A percentile compares a stretch with the other conserved stretches of the same genome.
Evolutionary conservation across 2,888 invertebrate genomes (phyloP).

Genomic region (Brachyptera putata): DNA sequence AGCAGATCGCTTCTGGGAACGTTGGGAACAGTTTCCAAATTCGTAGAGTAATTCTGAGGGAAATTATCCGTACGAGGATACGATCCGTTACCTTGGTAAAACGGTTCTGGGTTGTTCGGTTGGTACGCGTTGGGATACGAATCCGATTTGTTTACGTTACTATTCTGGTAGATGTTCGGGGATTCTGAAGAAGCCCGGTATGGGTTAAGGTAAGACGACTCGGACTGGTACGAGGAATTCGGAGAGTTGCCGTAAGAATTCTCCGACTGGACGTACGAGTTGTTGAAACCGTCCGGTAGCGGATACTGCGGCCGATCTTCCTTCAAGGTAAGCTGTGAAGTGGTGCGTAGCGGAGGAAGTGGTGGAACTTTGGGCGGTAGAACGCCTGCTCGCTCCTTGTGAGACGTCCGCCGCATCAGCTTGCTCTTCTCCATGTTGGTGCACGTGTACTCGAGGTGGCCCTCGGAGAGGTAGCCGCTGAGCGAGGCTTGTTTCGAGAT

Average conservation of each 20-base stretch:
- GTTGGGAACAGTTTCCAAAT: too few relatives aligned
- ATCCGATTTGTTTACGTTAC: too few relatives aligned
- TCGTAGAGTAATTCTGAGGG: too few relatives aligned
- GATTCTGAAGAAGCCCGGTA: too few relatives aligned
- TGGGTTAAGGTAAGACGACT: slow-evolving; percentile 6
- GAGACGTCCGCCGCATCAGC: slow-evolving; percentile 84
- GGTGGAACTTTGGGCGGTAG: slow-evolving; percentile 80
- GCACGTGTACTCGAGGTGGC: slow-evolving; percentile 73
- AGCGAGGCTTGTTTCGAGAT: slow-evolving; percentile 55
- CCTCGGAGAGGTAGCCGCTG: slow-evolving; percentile 82
- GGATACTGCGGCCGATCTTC: slow-evolving; percentile 47
- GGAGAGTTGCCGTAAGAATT: too few relatives aligned
- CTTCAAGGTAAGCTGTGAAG: slow-evolving; percentile 71
- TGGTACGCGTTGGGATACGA: too few relatives aligned
- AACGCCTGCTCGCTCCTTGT: slow-evolving; percentile 74
- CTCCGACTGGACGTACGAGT: neutral
- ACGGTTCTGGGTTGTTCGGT: too few relatives aligned
- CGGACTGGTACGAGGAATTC: neutral
- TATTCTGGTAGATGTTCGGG: too few relatives aligned
- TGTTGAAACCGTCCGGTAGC: slow-evolving; percentile 40
- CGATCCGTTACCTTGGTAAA: too few relatives aligned
- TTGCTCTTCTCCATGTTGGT: slow-evolving; percentile 70
- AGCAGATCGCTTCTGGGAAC: too few relatives aligned
- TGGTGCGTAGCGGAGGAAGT: slow-evolving; percentile 74
- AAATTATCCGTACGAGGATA: too few relatives aligned